Evolutionary conservation across 1,140 invertebrate genomes (phyloP).

Genomic region (Marisa cornuarietis): DNA sequence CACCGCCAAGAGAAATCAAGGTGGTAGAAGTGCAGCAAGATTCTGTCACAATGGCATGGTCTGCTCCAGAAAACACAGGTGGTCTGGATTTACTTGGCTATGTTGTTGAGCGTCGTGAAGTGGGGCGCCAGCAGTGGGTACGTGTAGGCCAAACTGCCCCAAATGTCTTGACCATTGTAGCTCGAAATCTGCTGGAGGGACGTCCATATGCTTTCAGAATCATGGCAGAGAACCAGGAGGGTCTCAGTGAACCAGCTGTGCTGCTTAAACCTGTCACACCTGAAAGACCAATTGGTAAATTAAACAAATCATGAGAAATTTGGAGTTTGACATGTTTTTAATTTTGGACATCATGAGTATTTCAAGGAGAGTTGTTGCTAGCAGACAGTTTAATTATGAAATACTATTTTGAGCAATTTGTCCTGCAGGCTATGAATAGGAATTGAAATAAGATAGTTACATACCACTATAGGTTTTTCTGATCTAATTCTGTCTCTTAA

Average conservation of each 20-base stretch:
- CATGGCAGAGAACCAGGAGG: slow-evolving; percentile 92
- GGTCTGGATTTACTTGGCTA: slow-evolving; percentile 94
- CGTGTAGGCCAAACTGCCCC: slow-evolving; percentile 46
- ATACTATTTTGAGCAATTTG: too few relatives aligned
- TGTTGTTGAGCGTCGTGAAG: slow-evolving; percentile 81
- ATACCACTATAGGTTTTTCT: not conserved
- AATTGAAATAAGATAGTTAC: too few relatives aligned
- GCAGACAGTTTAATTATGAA: too few relatives aligned
- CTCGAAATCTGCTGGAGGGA: slow-evolving; percentile 80
- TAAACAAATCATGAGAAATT: too few relatives aligned
- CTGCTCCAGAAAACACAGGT: slow-evolving; percentile 96
- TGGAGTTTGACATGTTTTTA: too few relatives aligned
- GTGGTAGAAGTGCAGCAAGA: slow-evolving; percentile 57
- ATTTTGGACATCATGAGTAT: too few relatives aligned
- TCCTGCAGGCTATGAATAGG: too few relatives aligned
- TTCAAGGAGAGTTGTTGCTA: too few relatives aligned
- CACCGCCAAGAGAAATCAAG: slow-evolving; percentile 48
- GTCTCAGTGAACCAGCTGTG: slow-evolving; percentile 68
- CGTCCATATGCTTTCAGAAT: slow-evolving; percentile 96
- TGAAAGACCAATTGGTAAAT: slow-evolving; percentile 54
- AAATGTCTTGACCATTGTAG: slow-evolving; percentile 47
- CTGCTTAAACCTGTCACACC: slow-evolving; percentile 67
- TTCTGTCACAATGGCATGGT: slow-evolving; percentile 74
- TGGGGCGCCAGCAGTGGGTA: slow-evolving; percentile 75
- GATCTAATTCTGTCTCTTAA: not conserved